Evolutionary conservation across 1,140 invertebrate species (phyloP).

Genomic region (Aphidius gifuensis): DNA sequence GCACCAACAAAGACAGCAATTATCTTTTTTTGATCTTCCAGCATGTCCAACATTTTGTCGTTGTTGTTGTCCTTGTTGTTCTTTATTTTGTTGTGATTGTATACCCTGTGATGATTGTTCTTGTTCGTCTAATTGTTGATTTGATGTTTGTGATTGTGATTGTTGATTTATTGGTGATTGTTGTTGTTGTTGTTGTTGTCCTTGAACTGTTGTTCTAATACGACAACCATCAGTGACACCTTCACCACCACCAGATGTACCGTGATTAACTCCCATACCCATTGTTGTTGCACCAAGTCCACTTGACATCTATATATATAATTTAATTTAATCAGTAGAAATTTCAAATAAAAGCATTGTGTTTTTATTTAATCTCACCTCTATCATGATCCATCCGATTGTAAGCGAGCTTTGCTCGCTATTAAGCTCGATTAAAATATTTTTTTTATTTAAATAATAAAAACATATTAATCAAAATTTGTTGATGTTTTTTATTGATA

Average conservation of each 20-base stretch:
- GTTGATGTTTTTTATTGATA: conserved; percentile 2
- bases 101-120: conserved; percentile 27
- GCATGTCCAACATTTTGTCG: conserved; percentile 41
- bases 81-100: conserved; percentile 27
- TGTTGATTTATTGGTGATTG: conserved; percentile 26
- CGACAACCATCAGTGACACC: conserved; percentile 44
- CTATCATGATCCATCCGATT: conserved; percentile 56
- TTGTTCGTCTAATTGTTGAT: conserved; percentile 32
- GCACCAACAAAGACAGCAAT: conserved; percentile 68
- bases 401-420: conserved; percentile 54
- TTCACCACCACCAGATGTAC: conserved; percentile 39
- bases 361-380: conserved; percentile 40
- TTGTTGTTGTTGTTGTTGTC: conserved; percentile 27
- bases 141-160: conserved; percentile 33
- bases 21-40: conserved; percentile 53
- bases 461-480: background rate
- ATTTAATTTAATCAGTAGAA: background rate
- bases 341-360: background rate
- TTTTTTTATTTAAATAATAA: background rate
- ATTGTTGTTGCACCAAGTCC: conserved; percentile 53
- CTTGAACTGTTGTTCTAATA: conserved; percentile 46
- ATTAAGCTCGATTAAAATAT: conserved; percentile 29
- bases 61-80: conserved; percentile 33
- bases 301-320: conserved; percentile 45
- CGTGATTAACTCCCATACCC: conserved; percentile 53